Conservation (phyloP, 1,140 invertebrate species). For the Drosophila sturtevanti region DNA sequence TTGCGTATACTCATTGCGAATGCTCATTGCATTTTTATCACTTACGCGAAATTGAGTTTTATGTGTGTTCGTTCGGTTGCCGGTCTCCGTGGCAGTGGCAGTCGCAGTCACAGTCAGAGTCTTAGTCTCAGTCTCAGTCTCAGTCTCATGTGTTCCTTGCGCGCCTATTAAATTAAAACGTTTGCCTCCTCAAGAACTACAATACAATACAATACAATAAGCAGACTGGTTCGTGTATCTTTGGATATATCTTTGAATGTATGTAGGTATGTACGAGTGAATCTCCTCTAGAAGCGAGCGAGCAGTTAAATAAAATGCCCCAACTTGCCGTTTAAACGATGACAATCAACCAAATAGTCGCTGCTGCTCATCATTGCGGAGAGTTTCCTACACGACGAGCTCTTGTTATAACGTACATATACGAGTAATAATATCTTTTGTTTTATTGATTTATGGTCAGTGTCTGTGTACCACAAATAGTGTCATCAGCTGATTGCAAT, state of each 20-base stretch:
- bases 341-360: slow-evolving; percentile 73
- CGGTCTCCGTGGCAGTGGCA: slow-evolving; percentile 12
- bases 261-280: not conserved
- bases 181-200: slow-evolving; percentile 49
- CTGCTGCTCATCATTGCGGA: not conserved
- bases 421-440: slow-evolving; percentile 27
- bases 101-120: too few species aligned
- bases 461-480: slow-evolving; percentile 20
- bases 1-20: slow-evolving; percentile 38
- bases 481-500: slow-evolving; percentile 52
- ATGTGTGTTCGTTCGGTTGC: slow-evolving; percentile 61
- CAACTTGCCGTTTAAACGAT: slow-evolving; percentile 65
- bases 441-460: slow-evolving; percentile 74
- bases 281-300: not conserved
- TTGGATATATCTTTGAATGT: too few species aligned
- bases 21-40: slow-evolving; percentile 81
- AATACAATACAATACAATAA: slow-evolving; percentile 41
- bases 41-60: slow-evolving; percentile 81
- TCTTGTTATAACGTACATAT: slow-evolving; percentile 44
- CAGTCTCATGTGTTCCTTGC: slow-evolving; percentile 32
- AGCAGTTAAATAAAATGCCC: slow-evolving; percentile 70
- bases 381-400: slow-evolving; percentile 1
- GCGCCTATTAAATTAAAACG: slow-evolving; percentile 78
- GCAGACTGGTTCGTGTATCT: slow-evolving; percentile 22
- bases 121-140: not conserved